phyloP scores from a whole-genome alignment of 2,888 invertebrate species.

The Drosophila anomelani region DNA sequence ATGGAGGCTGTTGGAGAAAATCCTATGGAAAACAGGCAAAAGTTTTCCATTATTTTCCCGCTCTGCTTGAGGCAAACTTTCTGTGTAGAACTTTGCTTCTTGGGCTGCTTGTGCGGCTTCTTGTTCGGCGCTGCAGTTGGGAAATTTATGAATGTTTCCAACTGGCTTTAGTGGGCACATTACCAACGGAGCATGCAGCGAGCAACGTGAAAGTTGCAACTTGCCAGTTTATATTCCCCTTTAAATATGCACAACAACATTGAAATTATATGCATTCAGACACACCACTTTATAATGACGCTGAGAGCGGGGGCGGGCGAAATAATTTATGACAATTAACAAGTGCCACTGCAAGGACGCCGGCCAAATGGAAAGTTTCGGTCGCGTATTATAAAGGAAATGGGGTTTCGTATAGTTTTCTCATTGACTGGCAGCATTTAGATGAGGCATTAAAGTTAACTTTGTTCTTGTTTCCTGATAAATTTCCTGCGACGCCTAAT shows the following conservation, averaged over 20 bases:
- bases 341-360: constrained; percentile 39
- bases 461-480: background rate
- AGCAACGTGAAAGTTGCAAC: constrained; percentile 43
- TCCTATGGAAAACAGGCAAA: constrained; percentile 24
- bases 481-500: background rate
- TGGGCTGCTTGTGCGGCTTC: constrained; percentile 29
- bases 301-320: constrained; percentile 21
- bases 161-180: constrained; percentile 59
- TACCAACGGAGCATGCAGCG: constrained; percentile 32
- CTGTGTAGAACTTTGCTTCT: constrained; percentile 58
- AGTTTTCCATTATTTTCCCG: constrained; percentile 48
- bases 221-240: constrained; percentile 57
- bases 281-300: constrained; percentile 32
- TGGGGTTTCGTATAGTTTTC: constrained; percentile 9
- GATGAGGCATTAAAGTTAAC: constrained; percentile 18
- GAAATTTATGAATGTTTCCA: constrained; percentile 71
- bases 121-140: constrained; percentile 26
- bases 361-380: constrained; percentile 50
- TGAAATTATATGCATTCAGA: constrained; percentile 56
- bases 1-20: constrained; percentile 7
- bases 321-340: constrained; percentile 77
- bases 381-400: constrained; percentile 15
- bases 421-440: constrained; percentile 23
- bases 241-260: constrained; percentile 64
- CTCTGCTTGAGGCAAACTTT: constrained; percentile 53